Conservation (phyloP, 2,888 invertebrate species). For the Mystacides longicornis region DNA sequence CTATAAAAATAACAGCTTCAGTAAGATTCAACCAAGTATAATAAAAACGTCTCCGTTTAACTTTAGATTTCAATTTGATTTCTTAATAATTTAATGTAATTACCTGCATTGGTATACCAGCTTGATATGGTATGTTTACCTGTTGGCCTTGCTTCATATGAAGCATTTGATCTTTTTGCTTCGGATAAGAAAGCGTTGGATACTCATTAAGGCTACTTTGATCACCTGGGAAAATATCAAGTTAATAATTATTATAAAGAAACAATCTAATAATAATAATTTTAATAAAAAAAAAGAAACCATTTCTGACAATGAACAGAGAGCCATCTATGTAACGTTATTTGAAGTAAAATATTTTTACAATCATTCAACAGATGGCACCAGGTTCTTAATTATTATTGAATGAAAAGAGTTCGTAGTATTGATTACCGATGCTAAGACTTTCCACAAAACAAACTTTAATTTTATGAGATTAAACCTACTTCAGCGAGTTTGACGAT, state of each 20-base stretch:
- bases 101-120: constrained; percentile 25
- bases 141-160: constrained; percentile 18
- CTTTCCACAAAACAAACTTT: no score
- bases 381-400: no score
- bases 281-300: background rate
- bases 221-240: constrained; percentile 15
- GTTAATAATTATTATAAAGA: no score
- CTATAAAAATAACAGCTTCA: constrained; percentile 13
- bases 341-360: no score
- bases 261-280: background rate
- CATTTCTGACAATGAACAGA: background rate
- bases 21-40: background rate
- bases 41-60: background rate
- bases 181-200: constrained; percentile 10
- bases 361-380: no score
- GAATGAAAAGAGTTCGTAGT: no score
- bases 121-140: constrained; percentile 19
- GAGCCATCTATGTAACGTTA: no score
- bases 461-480: no score
- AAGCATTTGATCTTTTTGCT: constrained; percentile 6
- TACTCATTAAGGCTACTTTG: constrained; percentile 22
- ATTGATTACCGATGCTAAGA: no score
- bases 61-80: no score
- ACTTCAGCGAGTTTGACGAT: no score
- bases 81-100: background rate